phyloP scores from a whole-genome alignment of 2,113 vertebrate species.

The Phyllostomus discolor region DNA sequence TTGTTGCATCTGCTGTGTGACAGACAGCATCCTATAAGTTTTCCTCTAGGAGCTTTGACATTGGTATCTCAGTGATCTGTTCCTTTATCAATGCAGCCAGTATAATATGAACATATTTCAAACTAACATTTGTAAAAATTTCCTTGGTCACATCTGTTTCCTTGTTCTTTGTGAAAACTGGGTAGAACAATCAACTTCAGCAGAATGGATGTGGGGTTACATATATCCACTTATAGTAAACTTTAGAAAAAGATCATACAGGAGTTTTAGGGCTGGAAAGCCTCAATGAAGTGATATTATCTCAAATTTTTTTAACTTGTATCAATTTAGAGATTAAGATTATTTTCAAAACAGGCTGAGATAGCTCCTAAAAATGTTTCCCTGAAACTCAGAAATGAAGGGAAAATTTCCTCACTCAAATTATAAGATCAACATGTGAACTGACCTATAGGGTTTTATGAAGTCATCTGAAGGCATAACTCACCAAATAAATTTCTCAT shows the following conservation, averaged over 20 bases:
- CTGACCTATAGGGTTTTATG: not conserved
- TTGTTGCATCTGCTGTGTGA: not conserved
- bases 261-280: not conserved
- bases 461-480: not conserved
- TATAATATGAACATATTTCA: not conserved
- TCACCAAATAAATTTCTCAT: not conserved
- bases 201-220: not conserved
- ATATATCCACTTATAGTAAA: not conserved
- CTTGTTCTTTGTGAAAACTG: not conserved
- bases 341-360: not conserved
- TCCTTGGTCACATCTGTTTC: not conserved
- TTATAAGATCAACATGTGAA: not conserved
- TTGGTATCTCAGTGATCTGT: not conserved
- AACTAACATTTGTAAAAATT: not conserved
- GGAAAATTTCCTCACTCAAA: not conserved
- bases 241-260: constrained; percentile 1
- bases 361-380: not conserved
- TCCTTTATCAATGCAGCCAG: not conserved
- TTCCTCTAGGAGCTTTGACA: not conserved
- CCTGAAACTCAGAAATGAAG: not conserved
- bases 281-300: not conserved
- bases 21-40: not conserved
- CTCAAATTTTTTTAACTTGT: not conserved
- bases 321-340: constrained; percentile 21
- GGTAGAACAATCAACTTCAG: not conserved